A percentile compares a stretch with the other conserved stretches of the same genome.
phyloP scores from a whole-genome alignment of 2,113 vertebrate species.

The Pseudopodoces humilis region DNA sequence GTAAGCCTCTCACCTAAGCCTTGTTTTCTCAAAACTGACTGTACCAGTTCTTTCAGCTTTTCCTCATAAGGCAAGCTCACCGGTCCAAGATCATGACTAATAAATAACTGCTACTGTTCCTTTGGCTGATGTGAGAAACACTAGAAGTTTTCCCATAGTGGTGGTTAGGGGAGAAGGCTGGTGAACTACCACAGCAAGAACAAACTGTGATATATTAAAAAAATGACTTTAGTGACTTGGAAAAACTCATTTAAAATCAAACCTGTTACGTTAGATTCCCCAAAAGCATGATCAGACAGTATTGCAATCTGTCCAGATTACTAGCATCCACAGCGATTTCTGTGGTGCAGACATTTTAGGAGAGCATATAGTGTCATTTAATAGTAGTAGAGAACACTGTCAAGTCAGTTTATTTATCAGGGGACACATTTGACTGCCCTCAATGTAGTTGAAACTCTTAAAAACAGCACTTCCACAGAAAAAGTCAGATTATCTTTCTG shows the following conservation, averaged over 20 bases:
- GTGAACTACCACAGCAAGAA: not conserved
- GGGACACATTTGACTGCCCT: not conserved
- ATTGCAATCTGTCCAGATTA: not conserved
- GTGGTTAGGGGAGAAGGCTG: not conserved
- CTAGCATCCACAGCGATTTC: not conserved
- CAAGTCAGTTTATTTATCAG: conserved; percentile 14
- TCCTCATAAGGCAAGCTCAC: not conserved
- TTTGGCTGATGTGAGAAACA: not conserved
- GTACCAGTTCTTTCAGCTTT: not conserved
- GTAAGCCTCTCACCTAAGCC: not conserved
- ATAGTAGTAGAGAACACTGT: not conserved
- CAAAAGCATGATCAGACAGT: not conserved
- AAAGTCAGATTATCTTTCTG: not conserved
- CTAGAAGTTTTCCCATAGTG: not conserved
- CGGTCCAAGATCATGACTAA: not conserved
- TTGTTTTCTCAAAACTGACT: not conserved
- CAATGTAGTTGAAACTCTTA: not conserved
- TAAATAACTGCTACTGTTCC: not conserved
- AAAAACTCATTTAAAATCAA: not conserved
- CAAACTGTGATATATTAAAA: not conserved
- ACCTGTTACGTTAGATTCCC: not conserved
- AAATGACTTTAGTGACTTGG: not conserved
- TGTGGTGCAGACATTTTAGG: not conserved
- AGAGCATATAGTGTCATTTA: not conserved
- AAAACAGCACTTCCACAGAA: not conserved